Base-by-base conservation (phyloP, 2,113 vertebrate genomes). In the Phalacrocorax carbo region DNA sequence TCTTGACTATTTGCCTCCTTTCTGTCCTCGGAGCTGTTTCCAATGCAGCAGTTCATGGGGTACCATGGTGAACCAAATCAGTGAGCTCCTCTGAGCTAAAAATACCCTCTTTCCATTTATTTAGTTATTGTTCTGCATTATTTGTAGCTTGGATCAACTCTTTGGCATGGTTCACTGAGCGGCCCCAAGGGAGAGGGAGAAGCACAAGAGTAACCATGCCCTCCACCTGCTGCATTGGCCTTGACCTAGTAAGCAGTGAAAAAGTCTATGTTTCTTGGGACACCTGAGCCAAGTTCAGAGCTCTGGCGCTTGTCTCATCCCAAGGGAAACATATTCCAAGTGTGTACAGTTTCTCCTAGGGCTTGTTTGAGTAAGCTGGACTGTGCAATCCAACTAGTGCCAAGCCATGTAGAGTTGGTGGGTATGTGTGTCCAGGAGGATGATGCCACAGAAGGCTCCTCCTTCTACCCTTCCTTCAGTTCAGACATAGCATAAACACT, bases 341-440 rank as follows among this genome's bases (percentile, higher is more conserved):
- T 19, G 26, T 38, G 4, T 61, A 58, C 15, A 25, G 6, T 70
- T 70, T 86, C n/a, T 84, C 46, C 48, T 69, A 38, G 36, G 16
- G 23, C 20, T 36, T 57, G 26, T 75, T 86, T 54, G 51, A 49
- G 22, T 48, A 44, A 82, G 15, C 29, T 48, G 44, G 23, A 10
- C 68, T 68, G 13, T 40, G 6, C 10, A 3, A 15, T 42, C n/a
- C 22, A 12, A 62, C 36, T 0, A 0, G 7, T 85, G 21, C 66
- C 51, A 72, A 68, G 42, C 25, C 0, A 0, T 1, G 1, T 2
- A 49, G n/a, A 46, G 29, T 58, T 72, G 6, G 2, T 29, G 38
- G 57, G 15, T 54, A 65, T 5, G 2, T 34, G 34, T 90, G 40
- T 10, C 23, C 16, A 26, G 79, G 30, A 80, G 21, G 29, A 44